phyloP scores from a whole-genome alignment of 2,113 vertebrate species.

The Azemiops feae region DNA sequence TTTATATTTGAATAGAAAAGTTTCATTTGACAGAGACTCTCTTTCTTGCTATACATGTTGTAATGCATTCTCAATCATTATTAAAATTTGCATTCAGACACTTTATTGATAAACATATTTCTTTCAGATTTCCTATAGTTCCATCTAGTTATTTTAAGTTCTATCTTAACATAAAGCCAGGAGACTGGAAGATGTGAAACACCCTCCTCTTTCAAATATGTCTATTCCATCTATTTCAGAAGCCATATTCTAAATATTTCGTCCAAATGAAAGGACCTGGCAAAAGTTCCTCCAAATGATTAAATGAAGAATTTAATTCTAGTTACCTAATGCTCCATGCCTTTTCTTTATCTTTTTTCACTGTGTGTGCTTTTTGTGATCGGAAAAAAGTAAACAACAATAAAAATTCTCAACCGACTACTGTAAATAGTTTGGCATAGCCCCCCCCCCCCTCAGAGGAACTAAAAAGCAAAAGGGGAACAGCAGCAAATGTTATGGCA shows the following conservation, averaged over 20 bases:
- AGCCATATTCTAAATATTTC: not conserved
- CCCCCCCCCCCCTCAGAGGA: too few relatives aligned
- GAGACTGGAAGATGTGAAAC: not conserved
- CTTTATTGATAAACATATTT: not conserved
- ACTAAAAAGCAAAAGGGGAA: too few relatives aligned
- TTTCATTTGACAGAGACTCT: not conserved
- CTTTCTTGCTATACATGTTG: not conserved
- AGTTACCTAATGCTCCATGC: not conserved
- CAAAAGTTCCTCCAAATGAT: not conserved
- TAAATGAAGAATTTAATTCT: not conserved
- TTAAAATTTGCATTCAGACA: not conserved
- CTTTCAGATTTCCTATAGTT: not conserved
- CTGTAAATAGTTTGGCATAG: too few relatives aligned
- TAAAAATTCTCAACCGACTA: not conserved
- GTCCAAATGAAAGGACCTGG: not conserved
- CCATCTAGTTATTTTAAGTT: not conserved
- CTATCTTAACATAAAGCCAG: not conserved
- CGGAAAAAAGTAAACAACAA: not conserved
- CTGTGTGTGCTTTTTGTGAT: not conserved
- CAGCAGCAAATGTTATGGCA: too few relatives aligned
- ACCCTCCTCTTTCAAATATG: not conserved
- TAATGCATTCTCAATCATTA: not conserved
- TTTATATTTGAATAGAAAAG: not conserved
- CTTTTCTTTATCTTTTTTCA: not conserved
- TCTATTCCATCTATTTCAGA: not conserved